Evolutionary conservation across 2,797 vertebrate genomes (phyloP).

Genomic region (Melanotaenia trifasciata): DNA sequence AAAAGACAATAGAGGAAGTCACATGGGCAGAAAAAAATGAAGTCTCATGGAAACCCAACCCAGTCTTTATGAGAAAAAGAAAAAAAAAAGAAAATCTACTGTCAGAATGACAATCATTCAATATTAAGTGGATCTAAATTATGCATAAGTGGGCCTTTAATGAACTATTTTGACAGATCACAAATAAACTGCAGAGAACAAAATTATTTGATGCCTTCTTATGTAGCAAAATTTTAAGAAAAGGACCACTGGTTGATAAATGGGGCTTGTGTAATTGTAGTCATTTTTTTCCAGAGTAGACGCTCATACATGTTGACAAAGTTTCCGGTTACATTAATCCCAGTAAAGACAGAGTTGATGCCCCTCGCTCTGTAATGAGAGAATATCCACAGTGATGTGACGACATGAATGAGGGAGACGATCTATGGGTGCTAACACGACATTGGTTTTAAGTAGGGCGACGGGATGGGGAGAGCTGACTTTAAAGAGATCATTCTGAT

Average conservation of each 20-base stretch:
- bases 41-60: slow-evolving; percentile 16
- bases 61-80: not conserved
- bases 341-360: slow-evolving; percentile 56
- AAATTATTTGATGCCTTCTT: slow-evolving; percentile 37
- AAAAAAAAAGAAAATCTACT: not conserved
- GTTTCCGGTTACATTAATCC: slow-evolving; percentile 77
- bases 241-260: slow-evolving; percentile 52
- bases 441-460: slow-evolving; percentile 77
- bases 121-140: slow-evolving; percentile 40
- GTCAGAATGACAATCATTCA: slow-evolving; percentile 35
- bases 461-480: slow-evolving; percentile 66
- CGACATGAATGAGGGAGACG: slow-evolving; percentile 58
- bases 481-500: slow-evolving; percentile 76
- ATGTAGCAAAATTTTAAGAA: slow-evolving; percentile 12
- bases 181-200: slow-evolving; percentile 20
- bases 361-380: slow-evolving; percentile 65
- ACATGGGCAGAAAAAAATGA: slow-evolving; percentile 29
- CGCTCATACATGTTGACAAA: slow-evolving; percentile 81
- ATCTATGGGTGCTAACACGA: slow-evolving; percentile 61
- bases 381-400: slow-evolving; percentile 67
- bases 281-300: slow-evolving; percentile 62
- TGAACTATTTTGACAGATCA: slow-evolving; percentile 41
- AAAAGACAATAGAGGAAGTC: slow-evolving; percentile 26
- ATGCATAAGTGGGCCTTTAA: slow-evolving; percentile 40
- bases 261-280: slow-evolving; percentile 58